These are phyloP conservation scores for Pimephales promelas DNA, from an alignment of 2,113 vertebrate species.

Conservation along the genomic window DNA sequence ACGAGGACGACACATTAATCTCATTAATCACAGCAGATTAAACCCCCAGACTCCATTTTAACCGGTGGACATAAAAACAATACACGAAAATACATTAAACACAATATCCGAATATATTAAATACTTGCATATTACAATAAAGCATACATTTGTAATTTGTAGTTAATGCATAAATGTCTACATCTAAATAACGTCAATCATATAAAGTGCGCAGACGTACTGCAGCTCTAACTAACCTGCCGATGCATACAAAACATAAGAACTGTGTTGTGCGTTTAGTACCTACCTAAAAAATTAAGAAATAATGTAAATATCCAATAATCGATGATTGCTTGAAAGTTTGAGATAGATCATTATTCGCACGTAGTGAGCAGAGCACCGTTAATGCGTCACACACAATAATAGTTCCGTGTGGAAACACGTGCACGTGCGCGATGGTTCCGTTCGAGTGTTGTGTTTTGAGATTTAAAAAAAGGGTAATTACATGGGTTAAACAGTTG, in stretches of 20 bases:
- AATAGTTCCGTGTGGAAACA: constrained; percentile 54
- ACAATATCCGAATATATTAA: background rate
- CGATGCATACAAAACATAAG: background rate
- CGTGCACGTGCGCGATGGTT: background rate
- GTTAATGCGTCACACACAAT: constrained; percentile 32
- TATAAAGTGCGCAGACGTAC: constrained; percentile 14
- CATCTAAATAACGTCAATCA: background rate
- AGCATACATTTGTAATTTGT: background rate
- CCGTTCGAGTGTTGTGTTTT: background rate
- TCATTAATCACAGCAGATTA: constrained; percentile 15
- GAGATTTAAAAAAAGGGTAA: too few relatives aligned
- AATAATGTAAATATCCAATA: background rate
- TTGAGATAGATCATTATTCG: background rate
- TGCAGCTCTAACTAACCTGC: background rate
- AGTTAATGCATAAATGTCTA: background rate
- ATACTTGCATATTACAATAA: background rate
- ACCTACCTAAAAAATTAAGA: constrained; percentile 37
- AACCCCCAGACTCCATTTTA: background rate
- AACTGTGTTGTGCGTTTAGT: background rate
- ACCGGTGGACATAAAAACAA: background rate
- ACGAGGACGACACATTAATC: background rate
- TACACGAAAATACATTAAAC: background rate
- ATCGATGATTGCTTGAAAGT: background rate
- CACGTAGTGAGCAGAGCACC: constrained; percentile 22
- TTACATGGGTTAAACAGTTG: too few relatives aligned